Base-by-base conservation (phyloP, 2,113 vertebrate genomes). In the Rhinolophus ferrumequinum region DNA sequence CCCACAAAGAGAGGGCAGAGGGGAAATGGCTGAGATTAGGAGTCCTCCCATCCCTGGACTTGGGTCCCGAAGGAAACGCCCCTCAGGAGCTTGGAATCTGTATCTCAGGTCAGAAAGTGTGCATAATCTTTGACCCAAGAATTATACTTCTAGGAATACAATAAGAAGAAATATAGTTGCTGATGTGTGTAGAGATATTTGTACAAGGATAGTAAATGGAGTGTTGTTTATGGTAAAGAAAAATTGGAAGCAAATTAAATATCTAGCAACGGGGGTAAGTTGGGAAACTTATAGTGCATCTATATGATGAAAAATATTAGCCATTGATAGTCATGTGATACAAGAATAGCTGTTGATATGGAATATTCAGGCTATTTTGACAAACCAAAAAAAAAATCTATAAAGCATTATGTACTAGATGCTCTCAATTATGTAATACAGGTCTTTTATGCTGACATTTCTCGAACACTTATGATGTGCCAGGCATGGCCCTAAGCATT, bases 101-200 rank as follows among this genome's bases (percentile, higher is more conserved):
- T 86, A 66, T 91, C 62, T 88, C 72, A 70, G 77, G 35, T 91
- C 47, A 94, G 93, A 95, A 95, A 94, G 56, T 81, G 91, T 6
- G 8, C 13, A 19, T 8, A 70, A 56, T 50, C 88, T 97, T 96
- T 94, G 73, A 64, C 52, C 60, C 41, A 60, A 19, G n/a, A 79
- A 86, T 60, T 83, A 47, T 6, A 41, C 38, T 85, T 81, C 54
- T 92, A 89, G 73, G 44, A 84, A 77, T 77, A n/a, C 11, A 47
- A 38, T 24, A 64, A 88, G 80, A 73, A 97, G 44, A 70, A 76
- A 70, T 16, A 50, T 19, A 56, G 41, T 44, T 84, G 64, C 60
- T 75, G 56, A 67, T 64, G 30, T 24, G 5, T 77, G 15, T 77
- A 64, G 76, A 79, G 28, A 54, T 11, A 6, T 11, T 14, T n/a